phyloP scores from a whole-genome alignment of 23 tunicate genomes.

The Ciona savignyi region DNA sequence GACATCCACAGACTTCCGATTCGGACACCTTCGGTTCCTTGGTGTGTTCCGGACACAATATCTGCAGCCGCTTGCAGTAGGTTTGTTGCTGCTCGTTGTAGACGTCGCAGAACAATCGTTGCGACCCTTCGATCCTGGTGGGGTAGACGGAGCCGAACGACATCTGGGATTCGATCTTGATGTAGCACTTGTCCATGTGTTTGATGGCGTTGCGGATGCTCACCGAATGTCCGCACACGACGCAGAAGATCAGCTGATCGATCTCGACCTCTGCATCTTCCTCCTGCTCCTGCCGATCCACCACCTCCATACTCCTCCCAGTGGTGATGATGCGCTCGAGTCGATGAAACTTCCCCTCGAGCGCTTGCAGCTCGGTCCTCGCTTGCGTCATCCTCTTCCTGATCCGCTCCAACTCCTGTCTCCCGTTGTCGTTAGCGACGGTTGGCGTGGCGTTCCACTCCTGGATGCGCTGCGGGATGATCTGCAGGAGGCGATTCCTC shows the following conservation, averaged over 20 bases:
- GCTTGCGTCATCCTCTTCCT: conserved; percentile 67
- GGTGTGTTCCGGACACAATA: conserved; percentile 89
- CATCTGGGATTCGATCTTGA: conserved; percentile 83
- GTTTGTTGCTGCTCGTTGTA: conserved; percentile 84
- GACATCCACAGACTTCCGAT: conserved; percentile 87
- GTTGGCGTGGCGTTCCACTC: conserved; percentile 82
- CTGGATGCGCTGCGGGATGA: conserved; percentile 63
- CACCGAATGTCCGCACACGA: conserved; percentile 82
- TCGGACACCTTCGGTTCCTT: conserved; percentile 80
- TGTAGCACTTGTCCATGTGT: conserved; percentile 95
- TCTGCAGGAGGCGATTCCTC: conserved; percentile 32
- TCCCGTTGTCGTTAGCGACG: conserved; percentile 72
- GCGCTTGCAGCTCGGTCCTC: conserved; percentile 50
- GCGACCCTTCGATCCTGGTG: conserved; percentile 85
- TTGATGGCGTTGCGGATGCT: conserved; percentile 57
- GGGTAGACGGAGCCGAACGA: conserved; percentile 88
- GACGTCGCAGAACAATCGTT: conserved; percentile 80
- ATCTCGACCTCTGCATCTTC: conserved; percentile 55
- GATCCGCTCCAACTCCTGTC: conserved; percentile 69
- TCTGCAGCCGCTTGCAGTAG: conserved; percentile 86
- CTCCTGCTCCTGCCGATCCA: conserved; percentile 27
- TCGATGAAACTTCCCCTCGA: conserved; percentile 52
- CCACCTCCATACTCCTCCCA: conserved; percentile 45
- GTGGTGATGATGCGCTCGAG: conserved; percentile 55
- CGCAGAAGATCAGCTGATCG: conserved; percentile 73